phyloP scores from a whole-genome alignment of 2,113 vertebrate genomes.

The Paradisaea rubra region DNA sequence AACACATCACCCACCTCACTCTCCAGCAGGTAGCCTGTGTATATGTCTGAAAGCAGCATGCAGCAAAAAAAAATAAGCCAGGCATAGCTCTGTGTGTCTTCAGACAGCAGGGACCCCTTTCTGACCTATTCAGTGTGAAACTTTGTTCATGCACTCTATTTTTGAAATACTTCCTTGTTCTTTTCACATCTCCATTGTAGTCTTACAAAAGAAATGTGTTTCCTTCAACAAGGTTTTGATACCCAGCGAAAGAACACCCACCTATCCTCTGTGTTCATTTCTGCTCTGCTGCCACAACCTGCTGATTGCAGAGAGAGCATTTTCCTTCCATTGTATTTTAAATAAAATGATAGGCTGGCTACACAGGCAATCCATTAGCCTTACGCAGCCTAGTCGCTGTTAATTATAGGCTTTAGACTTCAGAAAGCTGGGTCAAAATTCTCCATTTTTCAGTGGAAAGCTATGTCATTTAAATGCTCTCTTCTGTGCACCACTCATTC shows the following conservation, averaged over 20 bases:
- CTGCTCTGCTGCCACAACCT: conserved; percentile 2
- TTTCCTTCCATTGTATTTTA: conserved; percentile 1
- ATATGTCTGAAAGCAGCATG: neutral
- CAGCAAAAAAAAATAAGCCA: neutral
- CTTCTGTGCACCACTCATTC: neutral
- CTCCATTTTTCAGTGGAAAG: neutral
- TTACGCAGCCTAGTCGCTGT: neutral
- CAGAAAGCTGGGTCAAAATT: neutral
- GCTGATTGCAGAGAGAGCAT: neutral
- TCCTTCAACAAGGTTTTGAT: neutral
- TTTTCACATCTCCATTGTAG: neutral
- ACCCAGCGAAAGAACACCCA: neutral
- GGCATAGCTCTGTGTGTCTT: neutral
- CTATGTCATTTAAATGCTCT: neutral
- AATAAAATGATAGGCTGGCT: conserved; percentile 26
- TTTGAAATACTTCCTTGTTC: neutral
- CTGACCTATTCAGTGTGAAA: neutral
- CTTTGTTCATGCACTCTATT: neutral
- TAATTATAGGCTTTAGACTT: conserved; percentile 33
- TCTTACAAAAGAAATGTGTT: neutral
- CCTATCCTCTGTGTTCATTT: neutral
- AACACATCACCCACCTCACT: neutral
- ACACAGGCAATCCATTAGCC: conserved; percentile 9
- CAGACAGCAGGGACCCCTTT: neutral
- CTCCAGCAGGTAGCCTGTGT: neutral